A percentile compares a stretch with the other conserved stretches of the same genome.
Conservation (phyloP, 2,888 invertebrate genomes). For the Capitulum mitella region DNA sequence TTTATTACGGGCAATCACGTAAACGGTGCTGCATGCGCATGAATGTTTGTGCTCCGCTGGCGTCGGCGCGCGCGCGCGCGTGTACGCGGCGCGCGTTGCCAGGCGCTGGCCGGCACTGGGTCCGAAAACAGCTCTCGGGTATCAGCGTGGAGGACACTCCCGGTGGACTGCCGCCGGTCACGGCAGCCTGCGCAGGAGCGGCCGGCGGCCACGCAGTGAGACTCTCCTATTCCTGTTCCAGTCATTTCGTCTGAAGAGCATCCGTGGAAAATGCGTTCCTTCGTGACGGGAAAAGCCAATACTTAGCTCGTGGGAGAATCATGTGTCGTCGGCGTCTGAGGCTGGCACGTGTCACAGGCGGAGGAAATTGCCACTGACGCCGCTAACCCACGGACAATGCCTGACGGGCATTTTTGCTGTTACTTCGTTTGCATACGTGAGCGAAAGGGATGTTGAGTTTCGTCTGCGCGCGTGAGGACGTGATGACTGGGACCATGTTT, state of each 20-base stretch:
- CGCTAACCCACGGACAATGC: background rate
- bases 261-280: no score
- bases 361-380: background rate
- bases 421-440: background rate
- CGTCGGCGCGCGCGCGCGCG: background rate
- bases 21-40: constrained; percentile 7
- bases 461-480: no score
- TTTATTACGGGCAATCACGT: constrained; percentile 21
- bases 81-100: background rate
- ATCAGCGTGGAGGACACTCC: no score
- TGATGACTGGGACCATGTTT: no score
- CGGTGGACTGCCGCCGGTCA: no score
- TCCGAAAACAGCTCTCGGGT: no score
- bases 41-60: background rate
- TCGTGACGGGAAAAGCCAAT: no score
- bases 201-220: no score
- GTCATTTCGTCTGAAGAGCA: no score
- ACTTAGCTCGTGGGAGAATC: background rate
- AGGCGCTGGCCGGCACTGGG: background rate
- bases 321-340: background rate
- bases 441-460: background rate
- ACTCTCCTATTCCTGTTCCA: no score
- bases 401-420: background rate
- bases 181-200: no score
- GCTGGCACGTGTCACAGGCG: background rate